Percentiles rank a stretch among this genome's conserved stretches.
phyloP scores from a whole-genome alignment of 2,113 vertebrate species.

The Corythoichthys intestinalis region DNA sequence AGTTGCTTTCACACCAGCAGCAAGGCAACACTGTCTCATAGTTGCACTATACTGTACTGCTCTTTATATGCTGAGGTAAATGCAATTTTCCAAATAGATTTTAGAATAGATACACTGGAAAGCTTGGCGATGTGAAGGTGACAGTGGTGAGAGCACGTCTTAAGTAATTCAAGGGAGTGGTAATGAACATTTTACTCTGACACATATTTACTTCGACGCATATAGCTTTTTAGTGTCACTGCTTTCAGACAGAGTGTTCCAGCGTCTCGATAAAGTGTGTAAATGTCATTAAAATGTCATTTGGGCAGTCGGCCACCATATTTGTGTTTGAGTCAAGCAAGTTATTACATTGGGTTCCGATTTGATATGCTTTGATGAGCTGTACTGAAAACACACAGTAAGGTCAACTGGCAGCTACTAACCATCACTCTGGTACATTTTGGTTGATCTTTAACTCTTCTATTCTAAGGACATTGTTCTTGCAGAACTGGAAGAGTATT shows the following conservation, averaged over 20 bases:
- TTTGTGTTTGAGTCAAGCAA: no score
- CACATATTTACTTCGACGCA: conserved; percentile 6
- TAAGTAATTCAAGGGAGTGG: conserved; percentile 1
- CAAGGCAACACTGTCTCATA: no score
- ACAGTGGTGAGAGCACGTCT: conserved; percentile 6
- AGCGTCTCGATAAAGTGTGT: conserved; percentile 32
- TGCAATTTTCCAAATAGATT: background rate
- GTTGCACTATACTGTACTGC: background rate
- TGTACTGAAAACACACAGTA: no score
- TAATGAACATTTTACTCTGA: conserved; percentile 25
- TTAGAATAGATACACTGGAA: no score
- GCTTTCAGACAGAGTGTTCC: conserved; percentile 33
- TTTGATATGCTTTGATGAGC: no score
- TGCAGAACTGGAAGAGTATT: no score
- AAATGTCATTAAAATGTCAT: conserved; percentile 21
- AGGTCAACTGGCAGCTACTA: no score
- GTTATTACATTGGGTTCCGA: no score
- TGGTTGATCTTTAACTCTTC: no score
- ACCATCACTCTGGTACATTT: no score
- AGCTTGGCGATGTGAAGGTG: no score
- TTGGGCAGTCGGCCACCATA: conserved; percentile 14
- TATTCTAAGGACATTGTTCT: no score
- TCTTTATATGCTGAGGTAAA: background rate
- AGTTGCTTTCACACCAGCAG: background rate
- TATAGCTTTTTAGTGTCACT: conserved; percentile 22